Evolutionary conservation across 2,888 invertebrate genomes (phyloP).

Genomic region (Lobophora halterata): DNA sequence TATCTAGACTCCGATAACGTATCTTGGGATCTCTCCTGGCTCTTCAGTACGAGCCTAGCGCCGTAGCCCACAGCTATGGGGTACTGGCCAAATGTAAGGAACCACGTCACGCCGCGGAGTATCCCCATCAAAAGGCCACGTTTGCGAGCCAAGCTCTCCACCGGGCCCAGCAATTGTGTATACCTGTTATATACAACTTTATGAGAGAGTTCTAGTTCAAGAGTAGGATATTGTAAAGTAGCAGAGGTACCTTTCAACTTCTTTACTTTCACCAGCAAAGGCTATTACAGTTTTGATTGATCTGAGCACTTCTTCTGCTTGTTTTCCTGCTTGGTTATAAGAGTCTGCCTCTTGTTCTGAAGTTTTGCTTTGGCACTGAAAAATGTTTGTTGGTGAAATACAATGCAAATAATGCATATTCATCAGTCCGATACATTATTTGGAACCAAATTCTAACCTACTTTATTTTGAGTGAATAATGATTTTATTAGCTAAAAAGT

Average conservation of each 20-base stretch:
- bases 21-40: constrained; percentile 77
- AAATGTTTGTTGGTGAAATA: too few relatives aligned
- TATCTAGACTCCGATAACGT: constrained; percentile 83
- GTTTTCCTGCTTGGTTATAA: constrained; percentile 89
- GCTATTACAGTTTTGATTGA: constrained; percentile 88
- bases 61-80: constrained; percentile 90
- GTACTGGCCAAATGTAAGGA: constrained; percentile 86
- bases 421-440: too few relatives aligned
- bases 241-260: constrained; percentile 82
- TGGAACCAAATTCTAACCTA: too few relatives aligned
- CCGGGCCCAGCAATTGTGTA: constrained; percentile 79
- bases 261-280: constrained; percentile 88
- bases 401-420: too few relatives aligned
- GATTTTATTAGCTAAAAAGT: too few relatives aligned
- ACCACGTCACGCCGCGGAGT: constrained; percentile 87
- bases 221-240: too few relatives aligned
- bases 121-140: constrained; percentile 85
- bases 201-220: too few relatives aligned
- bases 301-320: constrained; percentile 89
- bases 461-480: too few relatives aligned
- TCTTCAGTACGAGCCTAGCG: constrained; percentile 83
- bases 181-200: too few relatives aligned
- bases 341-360: constrained; percentile 84
- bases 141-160: constrained; percentile 82
- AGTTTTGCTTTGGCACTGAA: constrained; percentile 82